A percentile compares a stretch with the other conserved stretches of the same genome.
phyloP scores from a whole-genome alignment of 2,888 invertebrate species.

The Cactoblastis cactorum region DNA sequence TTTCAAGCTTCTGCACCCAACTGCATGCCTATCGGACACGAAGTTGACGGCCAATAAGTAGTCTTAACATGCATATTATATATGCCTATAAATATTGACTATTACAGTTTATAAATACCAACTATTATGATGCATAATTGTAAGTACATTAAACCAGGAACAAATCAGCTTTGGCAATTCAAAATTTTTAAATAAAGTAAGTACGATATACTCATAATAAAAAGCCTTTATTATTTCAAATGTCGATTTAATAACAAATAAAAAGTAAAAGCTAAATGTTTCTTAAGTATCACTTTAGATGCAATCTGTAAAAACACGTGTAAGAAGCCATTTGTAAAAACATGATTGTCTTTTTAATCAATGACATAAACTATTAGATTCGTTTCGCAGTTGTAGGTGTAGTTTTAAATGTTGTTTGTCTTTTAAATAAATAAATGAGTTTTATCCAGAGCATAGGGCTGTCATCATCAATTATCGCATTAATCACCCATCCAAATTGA shows the following conservation, averaged over 20 bases:
- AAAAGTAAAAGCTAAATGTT: neutral
- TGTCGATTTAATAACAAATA: neutral
- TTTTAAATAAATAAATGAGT: too few species aligned
- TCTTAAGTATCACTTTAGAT: too few species aligned
- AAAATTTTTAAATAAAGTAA: neutral
- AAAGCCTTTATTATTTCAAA: neutral
- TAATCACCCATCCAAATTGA: too few species aligned
- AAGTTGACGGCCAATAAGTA: neutral
- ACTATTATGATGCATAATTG: neutral
- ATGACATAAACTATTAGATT: too few species aligned
- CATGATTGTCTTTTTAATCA: too few species aligned
- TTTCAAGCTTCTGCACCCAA: too few species aligned
- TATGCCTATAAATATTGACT: neutral
- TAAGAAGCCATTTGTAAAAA: too few species aligned
- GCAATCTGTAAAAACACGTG: too few species aligned
- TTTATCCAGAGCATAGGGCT: too few species aligned
- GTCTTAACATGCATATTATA: slow-evolving; percentile 1
- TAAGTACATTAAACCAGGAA: slow-evolving; percentile 7
- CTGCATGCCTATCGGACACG: neutral
- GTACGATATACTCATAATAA: neutral
- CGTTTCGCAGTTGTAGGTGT: too few species aligned
- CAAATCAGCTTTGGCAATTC: slow-evolving; percentile 7
- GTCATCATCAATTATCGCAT: too few species aligned
- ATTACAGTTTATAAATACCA: neutral
- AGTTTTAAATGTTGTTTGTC: too few species aligned